phyloP scores from a whole-genome alignment of 1,140 invertebrate species.

The Drosophila equinoxialis region DNA sequence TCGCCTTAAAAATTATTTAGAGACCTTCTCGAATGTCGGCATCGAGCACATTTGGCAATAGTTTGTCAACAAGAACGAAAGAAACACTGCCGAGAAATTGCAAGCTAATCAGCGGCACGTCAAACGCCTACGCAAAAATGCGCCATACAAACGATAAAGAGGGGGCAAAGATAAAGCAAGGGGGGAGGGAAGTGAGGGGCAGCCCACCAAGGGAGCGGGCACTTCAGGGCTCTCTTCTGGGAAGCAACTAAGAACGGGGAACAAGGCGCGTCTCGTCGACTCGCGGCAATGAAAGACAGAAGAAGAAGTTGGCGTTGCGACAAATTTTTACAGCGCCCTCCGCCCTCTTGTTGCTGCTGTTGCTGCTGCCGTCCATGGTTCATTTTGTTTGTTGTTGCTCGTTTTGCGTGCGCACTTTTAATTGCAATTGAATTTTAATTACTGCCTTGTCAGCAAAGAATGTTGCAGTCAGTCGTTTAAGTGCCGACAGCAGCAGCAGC shows the following conservation, averaged over 20 bases:
- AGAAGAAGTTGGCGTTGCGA: constrained; percentile 51
- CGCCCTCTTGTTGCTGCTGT: constrained; percentile 19
- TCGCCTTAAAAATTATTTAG: constrained; percentile 42
- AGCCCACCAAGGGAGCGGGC: constrained; percentile 9
- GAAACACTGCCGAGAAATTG: constrained; percentile 25
- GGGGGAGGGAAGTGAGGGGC: not conserved
- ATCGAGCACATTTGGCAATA: constrained; percentile 19
- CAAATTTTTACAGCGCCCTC: constrained; percentile 43
- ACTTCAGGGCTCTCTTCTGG: not conserved
- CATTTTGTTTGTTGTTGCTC: constrained; percentile 66
- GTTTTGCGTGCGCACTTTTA: constrained; percentile 81
- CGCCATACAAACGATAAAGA: not conserved
- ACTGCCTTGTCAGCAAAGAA: constrained; percentile 82
- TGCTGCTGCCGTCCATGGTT: constrained; percentile 32
- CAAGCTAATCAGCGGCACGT: constrained; percentile 70
- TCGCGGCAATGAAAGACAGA: not conserved
- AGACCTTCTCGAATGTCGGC: constrained; percentile 35
- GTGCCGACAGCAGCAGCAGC: constrained; percentile 56
- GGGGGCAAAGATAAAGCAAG: not conserved
- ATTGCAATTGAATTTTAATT: constrained; percentile 83
- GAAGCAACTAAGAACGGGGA: constrained; percentile 11
- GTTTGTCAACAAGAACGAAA: constrained; percentile 23
- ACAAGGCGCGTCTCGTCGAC: not conserved
- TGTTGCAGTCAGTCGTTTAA: constrained; percentile 73
- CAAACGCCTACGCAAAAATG: constrained; percentile 68